Base-by-base conservation (phyloP, 92 coral and sea anemone species). In the Epizoanthus ramosus region DNA sequence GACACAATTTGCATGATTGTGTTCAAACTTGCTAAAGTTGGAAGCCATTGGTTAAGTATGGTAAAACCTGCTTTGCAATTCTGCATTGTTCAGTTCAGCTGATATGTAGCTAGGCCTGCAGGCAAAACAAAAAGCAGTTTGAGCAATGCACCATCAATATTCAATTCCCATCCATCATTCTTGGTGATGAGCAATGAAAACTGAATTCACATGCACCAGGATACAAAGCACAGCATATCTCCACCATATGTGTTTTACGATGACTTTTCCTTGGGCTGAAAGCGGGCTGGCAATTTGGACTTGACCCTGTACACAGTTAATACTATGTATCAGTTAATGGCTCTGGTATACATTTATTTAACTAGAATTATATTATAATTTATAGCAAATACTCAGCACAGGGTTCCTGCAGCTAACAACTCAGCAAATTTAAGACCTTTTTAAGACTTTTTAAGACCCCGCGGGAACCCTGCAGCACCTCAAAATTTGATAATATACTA, bases 281-380 rank as follows among this genome's bases (percentile, higher is more conserved):
- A 85, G 87, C 95, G 95, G 73, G 93, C 94, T 66, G 95, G 97
- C 22, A 95, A 88, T 88, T 93, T 95, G 57, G 98, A 83, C 88
- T 92, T 95, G 59, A 84, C 93, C 89, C 98, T 95, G 75, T 5
- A 61, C 54, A 52, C 15, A 71, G 52, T 9, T 12, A 50, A 50
- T 50, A 50, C 1, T 50, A 50, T 13, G 14, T 9, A 13, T 50
- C 54, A 50, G 13, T 9, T 50, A 50, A 50, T 13, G 10, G 54
- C 54, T 9, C 54, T 9, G 43, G 5, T 37, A 37, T 37, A 37
- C 6, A 28, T 28, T n/a, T n/a, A 28, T 37, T 1, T 37, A 37
- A 37, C 43, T 37, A 35, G 2, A 35, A 35, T 35, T 35, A 35
- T n/a, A n/a, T n/a, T n/a, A n/a, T n/a, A n/a, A n/a, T n/a, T n/a